Evolutionary conservation across 2,113 vertebrate genomes (phyloP), one percentile per base, ranked within the genome.

Genomic region (Chrysemys picta): DNA sequence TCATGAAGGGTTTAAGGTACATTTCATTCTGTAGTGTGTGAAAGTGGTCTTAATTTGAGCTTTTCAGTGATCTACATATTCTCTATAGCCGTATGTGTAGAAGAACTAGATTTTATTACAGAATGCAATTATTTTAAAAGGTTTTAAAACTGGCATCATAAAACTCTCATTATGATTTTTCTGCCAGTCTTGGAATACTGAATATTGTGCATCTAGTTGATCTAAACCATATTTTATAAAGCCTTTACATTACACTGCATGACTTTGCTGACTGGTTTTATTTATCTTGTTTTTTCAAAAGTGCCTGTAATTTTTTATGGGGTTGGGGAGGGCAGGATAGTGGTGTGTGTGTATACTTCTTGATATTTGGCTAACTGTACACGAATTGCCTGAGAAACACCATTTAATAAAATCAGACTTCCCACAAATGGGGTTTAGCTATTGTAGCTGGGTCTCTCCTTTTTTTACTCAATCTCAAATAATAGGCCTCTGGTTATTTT

Each of bases 401-500:
- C 84, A 79, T 93, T 89, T 94, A 92, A 85, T 97, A 72, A 53
- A 78, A 95, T 50, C 84, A 92, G 84, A 93, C 87, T 79, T 96
- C 95, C 96, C 97, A 93, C 84, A 53, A 97, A 97, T 87, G 97
- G 98, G 97, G 97, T 96, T 97, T 97, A 97, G 97, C 97, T 97
- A 94, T 97, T 94, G 92, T 97, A 97, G 97, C 96, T 97, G 97
- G 97, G 96, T 97, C 91, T 96, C 94, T 96, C 78, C 54, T 82
- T 85, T 59, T 91, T 92, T 97, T 91, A 98, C 97, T 98, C 98
- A 95, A 97, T 98, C 98, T 98, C 98, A 94, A 98, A 98, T 98
- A 98, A 98, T 98, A 98, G 98, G 98, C 98, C 97, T 98, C 98
- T 98, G 98, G 98, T 98, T 98, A 98, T 98, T 98, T 98, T 98